These are phyloP conservation scores for Epicampocera succincta DNA, from an alignment of 2,888 invertebrate species.

Conservation along the genomic window DNA sequence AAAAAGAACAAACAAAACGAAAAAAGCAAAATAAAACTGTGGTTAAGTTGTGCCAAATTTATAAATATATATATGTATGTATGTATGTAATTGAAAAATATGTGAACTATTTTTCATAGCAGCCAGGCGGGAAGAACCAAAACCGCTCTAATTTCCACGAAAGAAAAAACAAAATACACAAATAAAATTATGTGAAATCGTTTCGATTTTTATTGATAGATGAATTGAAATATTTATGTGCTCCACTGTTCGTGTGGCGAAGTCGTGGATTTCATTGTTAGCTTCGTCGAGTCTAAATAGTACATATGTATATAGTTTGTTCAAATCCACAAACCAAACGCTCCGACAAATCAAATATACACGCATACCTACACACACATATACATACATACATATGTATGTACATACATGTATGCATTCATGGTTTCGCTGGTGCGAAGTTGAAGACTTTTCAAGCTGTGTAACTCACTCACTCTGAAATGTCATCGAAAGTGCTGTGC, in stretches of 20 bases:
- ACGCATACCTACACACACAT: background rate
- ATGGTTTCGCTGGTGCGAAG: background rate
- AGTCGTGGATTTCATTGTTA: slow-evolving; percentile 17
- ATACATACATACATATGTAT: too few relatives aligned
- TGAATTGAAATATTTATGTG: background rate
- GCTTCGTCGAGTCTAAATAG: background rate
- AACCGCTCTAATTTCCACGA: background rate
- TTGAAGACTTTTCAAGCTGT: slow-evolving; percentile 1
- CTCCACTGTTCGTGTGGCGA: slow-evolving; percentile 22
- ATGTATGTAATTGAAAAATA: background rate
- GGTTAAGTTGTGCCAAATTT: slow-evolving; percentile 16
- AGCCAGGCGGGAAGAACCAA: background rate
- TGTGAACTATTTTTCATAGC: too few relatives aligned
- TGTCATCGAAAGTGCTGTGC: background rate
- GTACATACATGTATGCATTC: too few relatives aligned
- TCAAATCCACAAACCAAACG: too few relatives aligned
- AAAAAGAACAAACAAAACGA: background rate
- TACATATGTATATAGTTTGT: background rate
- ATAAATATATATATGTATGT: too few relatives aligned
- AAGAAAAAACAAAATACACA: background rate
- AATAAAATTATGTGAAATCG: too few relatives aligned
- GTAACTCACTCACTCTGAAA: slow-evolving; percentile 3
- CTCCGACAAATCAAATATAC: background rate
- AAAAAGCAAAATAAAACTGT: background rate
- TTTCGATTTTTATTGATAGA: background rate